These are phyloP conservation scores for Istiophorus platypterus DNA, from an alignment of 2,113 vertebrate species.

Conservation along the genomic window DNA sequence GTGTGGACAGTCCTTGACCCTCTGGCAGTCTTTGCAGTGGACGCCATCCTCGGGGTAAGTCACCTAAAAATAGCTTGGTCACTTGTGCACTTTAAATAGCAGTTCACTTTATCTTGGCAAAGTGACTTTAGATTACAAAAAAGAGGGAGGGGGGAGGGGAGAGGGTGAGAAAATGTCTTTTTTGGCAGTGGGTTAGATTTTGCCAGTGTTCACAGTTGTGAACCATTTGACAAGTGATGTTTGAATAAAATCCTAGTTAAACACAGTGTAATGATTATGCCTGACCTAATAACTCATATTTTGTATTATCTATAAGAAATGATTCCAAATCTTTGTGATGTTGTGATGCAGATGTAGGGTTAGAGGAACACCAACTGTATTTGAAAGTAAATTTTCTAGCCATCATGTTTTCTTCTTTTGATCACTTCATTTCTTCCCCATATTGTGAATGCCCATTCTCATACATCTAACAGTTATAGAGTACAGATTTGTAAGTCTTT, in stretches of 20 bases:
- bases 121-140: conserved; percentile 84
- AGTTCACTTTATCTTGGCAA: conserved; percentile 88
- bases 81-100: conserved; percentile 89
- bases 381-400: conserved; percentile 6
- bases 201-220: conserved; percentile 10
- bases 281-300: background rate
- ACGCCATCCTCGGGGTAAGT: conserved; percentile 98
- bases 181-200: conserved; percentile 54
- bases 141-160: conserved; percentile 31
- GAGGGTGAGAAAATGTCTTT: conserved; percentile 59
- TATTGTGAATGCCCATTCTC: conserved; percentile 19
- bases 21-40: conserved; percentile 94
- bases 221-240: background rate
- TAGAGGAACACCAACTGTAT: background rate
- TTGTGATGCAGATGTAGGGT: background rate
- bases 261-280: background rate
- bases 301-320: background rate
- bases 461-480: background rate
- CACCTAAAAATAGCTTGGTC: conserved; percentile 93
- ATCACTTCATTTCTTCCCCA: conserved; percentile 7
- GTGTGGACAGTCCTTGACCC: conserved; percentile 97
- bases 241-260: background rate
- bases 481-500: background rate
- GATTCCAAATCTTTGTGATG: background rate
- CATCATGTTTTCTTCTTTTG: conserved; percentile 8